Base-by-base conservation (phyloP, 2,797 vertebrate genomes). In the Chaenodraco wilsoni region DNA sequence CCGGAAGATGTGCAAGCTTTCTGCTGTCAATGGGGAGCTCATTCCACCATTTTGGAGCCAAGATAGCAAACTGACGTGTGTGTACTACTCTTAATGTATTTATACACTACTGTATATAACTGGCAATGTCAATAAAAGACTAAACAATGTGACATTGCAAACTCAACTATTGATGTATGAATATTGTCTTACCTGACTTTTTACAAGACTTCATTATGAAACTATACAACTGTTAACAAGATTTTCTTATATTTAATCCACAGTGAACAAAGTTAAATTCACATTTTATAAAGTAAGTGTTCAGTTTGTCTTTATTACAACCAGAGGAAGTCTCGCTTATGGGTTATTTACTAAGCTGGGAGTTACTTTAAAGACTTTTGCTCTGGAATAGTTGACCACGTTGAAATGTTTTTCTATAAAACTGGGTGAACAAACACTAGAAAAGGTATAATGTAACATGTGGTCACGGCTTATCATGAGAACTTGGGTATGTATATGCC, bases 71-170 rank as follows among this genome's bases (percentile, higher is more conserved):
- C 27, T 4, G 27, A 27, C 3, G 4, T 27, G 27, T 27, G 27
- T 27, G 0, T 27, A 27, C 27, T 27, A 27, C 27, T 27, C 12
- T 51, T 57, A 9, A 33, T 63, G 1, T 77, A 75, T 86, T 70
- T 79, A 57, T 76, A 48, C 45, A 43, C 27, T 82, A 27, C 27
- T 27, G 56, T 82, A 63, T 51, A 51, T 65, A 77, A 61, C 31
- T 12, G 5, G 0, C 23, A 5, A 31, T 2, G 37, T 69, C 4
- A 45, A 62, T 9, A 46, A 60, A 3, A 66, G 33, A 65, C 46
- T 58, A 44, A 66, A 75, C 55, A 48, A 37, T 3, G 37, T 54
- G 33, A 72, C 23, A 37, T 40, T 66, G 31, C 49, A 74, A 52
- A 8, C 27, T 69, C n/a, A 61, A 23, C 43, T 1, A 12, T 43